Evolutionary conservation across 2,797 vertebrate genomes (phyloP), one percentile per base, ranked within the genome.

Genomic region (Myotis findleyi): DNA sequence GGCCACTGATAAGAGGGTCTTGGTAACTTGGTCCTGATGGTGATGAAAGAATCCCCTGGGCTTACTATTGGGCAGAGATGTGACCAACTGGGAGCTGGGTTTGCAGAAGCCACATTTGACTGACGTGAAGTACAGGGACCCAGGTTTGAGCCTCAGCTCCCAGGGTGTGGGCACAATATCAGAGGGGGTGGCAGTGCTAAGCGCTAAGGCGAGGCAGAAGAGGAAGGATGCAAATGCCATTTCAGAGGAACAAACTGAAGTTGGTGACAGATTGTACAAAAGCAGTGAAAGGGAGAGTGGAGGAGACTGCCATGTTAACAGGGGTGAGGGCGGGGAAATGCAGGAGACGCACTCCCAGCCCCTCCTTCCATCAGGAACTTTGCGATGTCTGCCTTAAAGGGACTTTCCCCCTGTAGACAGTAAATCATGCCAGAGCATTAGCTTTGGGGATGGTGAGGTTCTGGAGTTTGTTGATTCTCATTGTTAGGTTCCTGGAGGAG

Each of bases 231-330:
- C 68, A 69, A 76, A 47, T 89, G 93, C 66, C 75, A 81, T 92
- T 93, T 80, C 51, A 11, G 33, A 89, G 73, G 94, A 92, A 68
- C 89, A 81, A 94, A 77, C 95, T 94, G 93, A 90, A 72, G 73
- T 41, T 87, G 79, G 47, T 47, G 33, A 93, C 94, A 96, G 87
- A 92, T 66, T 88, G 94, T 76, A 85, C 64, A 49, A 64, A 94
- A 68, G 69, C 69, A 57, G 47, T 25, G 38, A 79, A 44, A 83
- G 55, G 47, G 59, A 69, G 59, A 36, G 23, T 69, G 64, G 49
- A 79, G 84, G 62, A 77, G 72, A 49, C 41, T 2, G 85, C 53
- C 1, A 0, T 27, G 21, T 47, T 21, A 20, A 80, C 23, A 75
- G 30, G 66, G 41, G 6, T 21, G 27, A 83, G 36, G 68, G 49